phyloP scores from a whole-genome alignment of 2,797 vertebrate genomes.

The Limosa lapponica region DNA sequence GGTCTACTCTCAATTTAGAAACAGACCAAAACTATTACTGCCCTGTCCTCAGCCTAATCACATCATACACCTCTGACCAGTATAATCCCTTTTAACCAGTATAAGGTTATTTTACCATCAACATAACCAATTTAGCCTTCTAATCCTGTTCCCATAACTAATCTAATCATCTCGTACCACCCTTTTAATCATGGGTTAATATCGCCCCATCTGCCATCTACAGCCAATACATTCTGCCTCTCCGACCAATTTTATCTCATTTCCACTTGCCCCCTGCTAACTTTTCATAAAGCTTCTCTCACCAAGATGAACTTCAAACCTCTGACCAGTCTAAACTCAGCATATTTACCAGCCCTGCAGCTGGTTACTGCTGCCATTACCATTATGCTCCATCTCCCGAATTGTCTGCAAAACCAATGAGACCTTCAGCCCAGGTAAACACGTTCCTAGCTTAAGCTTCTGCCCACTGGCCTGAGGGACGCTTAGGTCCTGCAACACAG shows the following conservation, averaged over 20 bases:
- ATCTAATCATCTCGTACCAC: conserved; percentile 53
- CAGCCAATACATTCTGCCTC: conserved; percentile 13
- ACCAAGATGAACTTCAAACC: conserved; percentile 3
- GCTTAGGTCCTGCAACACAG: not conserved
- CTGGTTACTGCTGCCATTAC: not conserved
- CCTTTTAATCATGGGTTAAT: conserved; percentile 63
- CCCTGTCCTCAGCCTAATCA: conserved; percentile 46
- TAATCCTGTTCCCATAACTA: conserved; percentile 64
- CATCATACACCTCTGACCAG: conserved; percentile 64
- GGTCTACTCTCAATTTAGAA: conserved; percentile 53
- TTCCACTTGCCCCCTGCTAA: conserved; percentile 25
- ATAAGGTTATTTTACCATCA: conserved; percentile 48
- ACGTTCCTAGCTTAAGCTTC: not conserved
- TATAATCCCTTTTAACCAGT: conserved; percentile 58
- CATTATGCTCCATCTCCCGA: not conserved
- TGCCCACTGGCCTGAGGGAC: not conserved
- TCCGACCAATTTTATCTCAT: not conserved
- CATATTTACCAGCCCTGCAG: not conserved
- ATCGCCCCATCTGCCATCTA: conserved; percentile 27
- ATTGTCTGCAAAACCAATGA: not conserved
- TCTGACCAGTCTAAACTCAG: not conserved
- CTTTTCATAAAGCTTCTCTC: not conserved
- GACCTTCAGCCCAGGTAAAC: not conserved
- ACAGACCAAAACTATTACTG: conserved; percentile 67
- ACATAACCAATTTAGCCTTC: conserved; percentile 61